Percentiles rank a stretch among this genome's conserved stretches.
Conservation (phyloP, 2,888 invertebrate species). For the Apoda limacodes region DNA sequence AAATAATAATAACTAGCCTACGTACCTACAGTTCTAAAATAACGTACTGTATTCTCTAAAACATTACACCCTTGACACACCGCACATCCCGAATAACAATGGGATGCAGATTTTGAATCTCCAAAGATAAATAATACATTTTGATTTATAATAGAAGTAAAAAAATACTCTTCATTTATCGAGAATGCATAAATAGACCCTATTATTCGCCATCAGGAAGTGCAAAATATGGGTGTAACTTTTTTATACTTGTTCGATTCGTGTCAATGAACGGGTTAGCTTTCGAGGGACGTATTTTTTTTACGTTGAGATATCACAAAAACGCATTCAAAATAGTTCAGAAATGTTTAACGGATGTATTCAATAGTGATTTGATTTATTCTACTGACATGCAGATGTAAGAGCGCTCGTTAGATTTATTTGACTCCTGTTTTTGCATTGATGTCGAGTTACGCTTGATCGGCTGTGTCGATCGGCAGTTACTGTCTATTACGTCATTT, state of each 20-base stretch:
- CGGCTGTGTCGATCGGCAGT: conserved; percentile 64
- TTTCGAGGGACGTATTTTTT: conserved; percentile 49
- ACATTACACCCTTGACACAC: conserved; percentile 69
- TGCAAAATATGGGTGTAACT: conserved; percentile 70
- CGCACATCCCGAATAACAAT: conserved; percentile 65
- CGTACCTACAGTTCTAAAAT: conserved; percentile 27
- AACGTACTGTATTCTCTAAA: conserved; percentile 43
- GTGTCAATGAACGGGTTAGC: conserved; percentile 66
- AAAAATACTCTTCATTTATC: conserved; percentile 68
- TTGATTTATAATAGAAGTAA: conserved; percentile 68
- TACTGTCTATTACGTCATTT: conserved; percentile 48
- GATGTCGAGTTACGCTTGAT: conserved; percentile 59
- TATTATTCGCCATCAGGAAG: conserved; percentile 65
- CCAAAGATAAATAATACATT: conserved; percentile 70
- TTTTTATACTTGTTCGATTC: conserved; percentile 59
- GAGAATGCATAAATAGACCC: conserved; percentile 69
- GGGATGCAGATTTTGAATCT: conserved; percentile 67
- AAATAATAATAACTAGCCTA: conserved; percentile 37
- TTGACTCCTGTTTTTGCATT: conserved; percentile 64
- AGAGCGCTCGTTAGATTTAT: conserved; percentile 67
- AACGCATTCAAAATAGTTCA: conserved; percentile 64
- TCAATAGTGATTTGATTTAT: conserved; percentile 69
- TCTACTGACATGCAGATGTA: conserved; percentile 67
- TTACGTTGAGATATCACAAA: conserved; percentile 26
- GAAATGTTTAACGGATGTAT: conserved; percentile 67